Evolutionary conservation across 2,888 invertebrate species (phyloP).

Genomic region (Pollenia amentaria): DNA sequence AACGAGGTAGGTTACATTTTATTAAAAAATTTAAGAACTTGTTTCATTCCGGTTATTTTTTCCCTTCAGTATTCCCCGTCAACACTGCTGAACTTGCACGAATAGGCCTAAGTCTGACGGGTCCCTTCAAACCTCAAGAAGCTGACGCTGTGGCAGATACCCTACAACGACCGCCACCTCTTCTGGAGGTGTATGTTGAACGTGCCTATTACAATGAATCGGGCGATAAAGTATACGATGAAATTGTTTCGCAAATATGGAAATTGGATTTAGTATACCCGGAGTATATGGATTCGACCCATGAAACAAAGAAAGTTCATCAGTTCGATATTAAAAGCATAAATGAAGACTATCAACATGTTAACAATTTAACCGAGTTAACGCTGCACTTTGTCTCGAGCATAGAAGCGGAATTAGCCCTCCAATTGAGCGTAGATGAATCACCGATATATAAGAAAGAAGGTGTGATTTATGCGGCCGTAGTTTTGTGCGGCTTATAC

Average conservation of each 20-base stretch:
- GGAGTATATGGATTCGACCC: conserved; percentile 82
- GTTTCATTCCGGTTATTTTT: background rate
- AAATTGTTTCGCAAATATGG: conserved; percentile 80
- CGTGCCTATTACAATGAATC: conserved; percentile 79
- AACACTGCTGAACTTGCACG: conserved; percentile 83
- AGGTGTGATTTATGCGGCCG: conserved; percentile 90
- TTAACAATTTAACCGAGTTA: conserved; percentile 78
- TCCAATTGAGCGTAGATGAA: conserved; percentile 87
- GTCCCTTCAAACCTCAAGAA: conserved; percentile 86
- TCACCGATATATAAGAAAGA: conserved; percentile 87
- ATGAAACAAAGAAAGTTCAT: conserved; percentile 85
- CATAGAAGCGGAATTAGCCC: conserved; percentile 83
- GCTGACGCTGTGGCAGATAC: conserved; percentile 79
- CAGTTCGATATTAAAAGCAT: conserved; percentile 79
- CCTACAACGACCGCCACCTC: conserved; percentile 75
- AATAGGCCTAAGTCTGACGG: conserved; percentile 86
- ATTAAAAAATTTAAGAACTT: background rate
- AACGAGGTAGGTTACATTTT: conserved; percentile 75
- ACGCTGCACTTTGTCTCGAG: conserved; percentile 80
- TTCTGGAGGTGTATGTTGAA: conserved; percentile 78
- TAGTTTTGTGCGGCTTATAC: conserved; percentile 90
- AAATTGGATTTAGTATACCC: conserved; percentile 82
- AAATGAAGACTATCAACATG: conserved; percentile 72
- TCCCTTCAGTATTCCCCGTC: conserved; percentile 80
- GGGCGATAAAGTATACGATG: conserved; percentile 76